These are phyloP conservation scores for Spilosoma lubricipeda DNA, from an alignment of 2,888 invertebrate species.

Conservation along the genomic window DNA sequence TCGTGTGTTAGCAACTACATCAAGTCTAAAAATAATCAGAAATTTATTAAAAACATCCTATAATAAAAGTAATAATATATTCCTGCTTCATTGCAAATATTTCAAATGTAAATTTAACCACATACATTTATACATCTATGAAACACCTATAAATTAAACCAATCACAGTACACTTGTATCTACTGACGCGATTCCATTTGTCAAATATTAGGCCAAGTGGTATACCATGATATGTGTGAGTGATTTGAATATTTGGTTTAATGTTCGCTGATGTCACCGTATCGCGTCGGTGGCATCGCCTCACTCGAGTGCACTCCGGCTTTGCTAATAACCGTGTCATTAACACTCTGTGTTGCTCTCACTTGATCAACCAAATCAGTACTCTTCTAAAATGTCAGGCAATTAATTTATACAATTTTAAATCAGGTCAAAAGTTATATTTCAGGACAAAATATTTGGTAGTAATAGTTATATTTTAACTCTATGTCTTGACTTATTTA, in stretches of 20 bases:
- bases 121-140: conserved; percentile 5
- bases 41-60: background rate
- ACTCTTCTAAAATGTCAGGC: background rate
- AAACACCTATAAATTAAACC: conserved; percentile 28
- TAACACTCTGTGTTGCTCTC: conserved; percentile 39
- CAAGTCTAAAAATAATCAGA: background rate
- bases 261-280: conserved; percentile 67
- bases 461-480: too few species aligned
- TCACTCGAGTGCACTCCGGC: conserved; percentile 55
- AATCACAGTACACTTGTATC: conserved; percentile 11
- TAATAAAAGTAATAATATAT: background rate
- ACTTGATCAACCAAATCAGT: conserved; percentile 23
- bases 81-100: background rate
- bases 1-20: background rate
- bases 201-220: conserved; percentile 26
- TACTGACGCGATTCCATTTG: conserved; percentile 6
- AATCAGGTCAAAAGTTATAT: too few species aligned
- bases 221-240: conserved; percentile 31
- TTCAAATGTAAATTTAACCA: background rate
- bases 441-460: too few species aligned
- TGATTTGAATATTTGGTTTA: conserved; percentile 53
- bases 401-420: background rate
- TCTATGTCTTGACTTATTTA: too few species aligned
- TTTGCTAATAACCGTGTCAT: conserved; percentile 52
- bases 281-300: conserved; percentile 46